Base-by-base conservation (phyloP, 2,797 vertebrate species). In the Chelmon rostratus region DNA sequence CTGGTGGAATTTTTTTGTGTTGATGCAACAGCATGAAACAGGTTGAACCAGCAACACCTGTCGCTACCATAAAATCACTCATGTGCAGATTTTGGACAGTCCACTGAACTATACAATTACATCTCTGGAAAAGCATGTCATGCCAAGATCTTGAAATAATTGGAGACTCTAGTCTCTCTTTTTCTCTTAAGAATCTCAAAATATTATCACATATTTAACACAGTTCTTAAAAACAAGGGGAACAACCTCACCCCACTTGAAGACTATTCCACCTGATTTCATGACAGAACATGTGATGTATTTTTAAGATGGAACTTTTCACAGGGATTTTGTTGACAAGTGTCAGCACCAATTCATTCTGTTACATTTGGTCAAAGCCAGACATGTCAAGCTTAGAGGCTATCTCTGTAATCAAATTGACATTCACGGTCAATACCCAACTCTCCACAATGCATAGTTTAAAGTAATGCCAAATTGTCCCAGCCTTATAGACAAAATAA, bases 311-410 rank as follows among this genome's bases (percentile, higher is more conserved):
- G 10, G 21, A 8, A 19, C 12, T 57, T 54, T 11, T 31, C 5
- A 53, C 9, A 52, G 47, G 2, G 23, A 23, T 70, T 35, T 53
- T 42, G 54, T 40, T 47, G 38, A 49, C 21, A 59, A n/a, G 18
- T n/a, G 53, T 53, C 6, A 68, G 44, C 16, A 52, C 12, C 46
- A 31, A 64, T 75, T n/a, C 23, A 47, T 25, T 67, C 5, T 37
- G 57, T 80, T 73, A 76, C 57, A 81, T 87, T 90, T 90, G 85
- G 83, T 88, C 76, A 31, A 77, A 81, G 79, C 33, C 61, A 38
- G 59, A 72, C 15, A 50, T 68, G 13, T 47, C 9, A 13, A 44
- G 38, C n/a, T 44, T 18, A 57, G 42, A 65, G 42, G 62, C 40
- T 71, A 64, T 35, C n/a, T 59, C 38, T 49, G 23, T 16, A 37